A percentile compares a stretch with the other conserved stretches of the same genome.
These are phyloP conservation scores for Alectoris magna DNA, from an alignment of 2,797 vertebrate genomes.

Conservation along the genomic window DNA sequence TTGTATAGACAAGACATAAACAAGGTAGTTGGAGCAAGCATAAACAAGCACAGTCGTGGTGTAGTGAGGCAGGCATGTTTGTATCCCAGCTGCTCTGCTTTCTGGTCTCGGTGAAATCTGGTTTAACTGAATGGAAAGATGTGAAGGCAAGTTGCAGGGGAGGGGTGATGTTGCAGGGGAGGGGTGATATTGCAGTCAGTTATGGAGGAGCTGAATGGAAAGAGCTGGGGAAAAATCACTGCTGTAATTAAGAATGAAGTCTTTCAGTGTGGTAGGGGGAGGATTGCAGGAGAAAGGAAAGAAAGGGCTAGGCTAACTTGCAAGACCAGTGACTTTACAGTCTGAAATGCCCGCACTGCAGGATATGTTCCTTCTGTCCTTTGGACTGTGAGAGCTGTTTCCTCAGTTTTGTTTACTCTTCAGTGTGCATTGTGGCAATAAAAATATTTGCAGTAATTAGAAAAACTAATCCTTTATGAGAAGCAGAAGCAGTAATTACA, in stretches of 20 bases:
- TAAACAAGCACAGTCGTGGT: not conserved
- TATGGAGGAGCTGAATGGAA: not conserved
- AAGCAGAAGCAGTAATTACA: slow-evolving; percentile 40
- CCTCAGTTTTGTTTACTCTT: slow-evolving; percentile 36
- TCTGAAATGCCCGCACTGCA: not conserved
- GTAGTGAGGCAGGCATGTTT: not conserved
- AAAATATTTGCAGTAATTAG: slow-evolving; percentile 59
- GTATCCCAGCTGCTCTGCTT: not conserved
- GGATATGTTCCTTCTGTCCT: not conserved
- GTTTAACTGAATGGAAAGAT: not conserved
- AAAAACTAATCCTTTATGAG: slow-evolving; percentile 52
- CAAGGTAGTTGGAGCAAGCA: not conserved
- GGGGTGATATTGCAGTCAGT: not conserved
- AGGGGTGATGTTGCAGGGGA: not conserved
- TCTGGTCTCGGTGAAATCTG: slow-evolving; percentile 9
- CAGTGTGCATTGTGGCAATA: slow-evolving; percentile 23
- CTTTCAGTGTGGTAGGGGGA: not conserved
- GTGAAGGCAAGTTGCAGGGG: not conserved
- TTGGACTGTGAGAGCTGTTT: not conserved
- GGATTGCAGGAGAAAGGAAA: not conserved
- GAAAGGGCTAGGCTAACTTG: not conserved
- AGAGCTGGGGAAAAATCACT: not conserved
- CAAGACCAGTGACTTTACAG: fast-evolving
- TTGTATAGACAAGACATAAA: not conserved
- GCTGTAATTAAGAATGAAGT: not conserved